These are phyloP conservation scores for Forpus xanthops DNA, from an alignment of 2,797 vertebrate species.

Conservation along the genomic window DNA sequence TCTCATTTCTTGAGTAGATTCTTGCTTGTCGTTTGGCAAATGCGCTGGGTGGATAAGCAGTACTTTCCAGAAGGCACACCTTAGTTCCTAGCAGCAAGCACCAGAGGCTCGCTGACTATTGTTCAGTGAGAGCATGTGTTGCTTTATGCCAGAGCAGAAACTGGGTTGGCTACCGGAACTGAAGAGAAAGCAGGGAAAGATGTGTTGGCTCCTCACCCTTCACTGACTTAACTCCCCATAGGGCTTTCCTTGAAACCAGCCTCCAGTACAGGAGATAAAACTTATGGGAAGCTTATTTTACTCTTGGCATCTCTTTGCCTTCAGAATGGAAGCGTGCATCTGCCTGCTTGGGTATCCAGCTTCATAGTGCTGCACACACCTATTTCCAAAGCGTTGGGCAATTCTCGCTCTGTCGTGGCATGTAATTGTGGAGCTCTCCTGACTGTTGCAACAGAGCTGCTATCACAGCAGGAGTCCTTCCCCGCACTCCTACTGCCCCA, in stretches of 20 bases:
- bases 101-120: not conserved
- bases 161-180: not conserved
- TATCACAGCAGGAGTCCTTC: slow-evolving; percentile 19
- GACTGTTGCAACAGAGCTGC: slow-evolving; percentile 52
- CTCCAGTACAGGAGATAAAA: slow-evolving; percentile 3
- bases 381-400: slow-evolving; percentile 49
- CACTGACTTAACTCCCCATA: slow-evolving; percentile 28
- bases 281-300: not conserved
- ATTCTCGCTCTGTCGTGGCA: slow-evolving; percentile 36
- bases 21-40: not conserved
- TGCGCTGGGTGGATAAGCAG: not conserved
- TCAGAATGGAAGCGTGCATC: not conserved
- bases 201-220: slow-evolving; percentile 3
- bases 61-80: slow-evolving; percentile 48
- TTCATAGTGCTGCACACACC: not conserved
- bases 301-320: not conserved
- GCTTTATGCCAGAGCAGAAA: not conserved
- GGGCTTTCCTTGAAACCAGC: slow-evolving; percentile 55
- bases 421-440: not conserved
- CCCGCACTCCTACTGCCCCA: not conserved
- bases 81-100: slow-evolving; percentile 33
- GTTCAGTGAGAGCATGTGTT: not conserved
- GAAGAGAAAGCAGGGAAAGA: not conserved
- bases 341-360: slow-evolving; percentile 6
- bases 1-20: not conserved